These are phyloP conservation scores for Centropyge bicolor DNA, from an alignment of 2,797 vertebrate genomes.

Conservation along the genomic window DNA sequence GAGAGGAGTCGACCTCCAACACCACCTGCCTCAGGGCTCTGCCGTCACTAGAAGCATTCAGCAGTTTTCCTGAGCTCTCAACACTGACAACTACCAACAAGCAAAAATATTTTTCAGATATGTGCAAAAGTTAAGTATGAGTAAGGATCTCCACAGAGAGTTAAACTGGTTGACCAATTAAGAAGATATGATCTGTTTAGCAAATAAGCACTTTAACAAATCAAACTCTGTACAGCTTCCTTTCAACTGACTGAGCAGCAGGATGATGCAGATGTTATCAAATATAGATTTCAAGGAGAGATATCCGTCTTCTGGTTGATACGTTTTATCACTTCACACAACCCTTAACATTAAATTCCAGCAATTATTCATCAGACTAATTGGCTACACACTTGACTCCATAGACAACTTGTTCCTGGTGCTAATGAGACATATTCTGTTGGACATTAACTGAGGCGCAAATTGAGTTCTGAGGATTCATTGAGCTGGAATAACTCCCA, in stretches of 20 bases:
- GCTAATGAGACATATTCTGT: conserved; percentile 56
- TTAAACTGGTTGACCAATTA: conserved; percentile 13
- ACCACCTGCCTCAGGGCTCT: conserved; percentile 19
- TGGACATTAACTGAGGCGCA: conserved; percentile 43
- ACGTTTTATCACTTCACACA: conserved; percentile 25
- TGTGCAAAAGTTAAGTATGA: conserved; percentile 18
- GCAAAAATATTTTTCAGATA: conserved; percentile 12
- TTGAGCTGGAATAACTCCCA: conserved; percentile 36
- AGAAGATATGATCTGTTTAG: not conserved
- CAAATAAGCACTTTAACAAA: too few relatives aligned
- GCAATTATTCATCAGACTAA: conserved; percentile 45
- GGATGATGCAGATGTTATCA: conserved; percentile 11
- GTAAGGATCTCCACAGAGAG: not conserved
- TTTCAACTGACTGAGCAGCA: conserved; percentile 10
- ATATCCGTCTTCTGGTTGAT: conserved; percentile 20
- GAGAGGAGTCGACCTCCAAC: conserved; percentile 25
- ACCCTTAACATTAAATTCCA: conserved; percentile 21
- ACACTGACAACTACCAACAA: conserved; percentile 7
- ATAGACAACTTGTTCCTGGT: conserved; percentile 15
- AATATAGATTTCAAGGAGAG: conserved; percentile 20
- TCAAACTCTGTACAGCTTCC: conserved; percentile 16
- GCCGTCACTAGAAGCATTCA: conserved; percentile 38
- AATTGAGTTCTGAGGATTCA: conserved; percentile 38
- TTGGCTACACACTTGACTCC: conserved; percentile 45
- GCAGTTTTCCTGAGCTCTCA: conserved; percentile 27